Evolutionary conservation across 2,888 invertebrate genomes (phyloP).

Genomic region (Crematogaster levior): DNA sequence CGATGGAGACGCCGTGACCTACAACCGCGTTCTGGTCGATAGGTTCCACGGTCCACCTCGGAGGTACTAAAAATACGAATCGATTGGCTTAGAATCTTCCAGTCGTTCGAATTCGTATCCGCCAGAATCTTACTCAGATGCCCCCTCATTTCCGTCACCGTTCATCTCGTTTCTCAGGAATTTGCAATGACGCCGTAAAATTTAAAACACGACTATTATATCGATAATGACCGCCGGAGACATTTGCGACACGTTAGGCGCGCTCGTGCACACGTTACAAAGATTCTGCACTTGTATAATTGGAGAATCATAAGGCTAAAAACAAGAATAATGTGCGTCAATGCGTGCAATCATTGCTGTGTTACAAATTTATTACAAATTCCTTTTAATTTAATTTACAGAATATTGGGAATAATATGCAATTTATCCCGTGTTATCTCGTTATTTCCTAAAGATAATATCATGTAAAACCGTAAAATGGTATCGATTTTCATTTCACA

Average conservation of each 20-base stretch:
- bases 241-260: background rate
- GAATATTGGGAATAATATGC: conserved; percentile 23
- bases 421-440: background rate
- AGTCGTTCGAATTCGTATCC: conserved; percentile 31
- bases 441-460: conserved; percentile 27
- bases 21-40: conserved; percentile 91
- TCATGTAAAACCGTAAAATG: conserved; percentile 30
- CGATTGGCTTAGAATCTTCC: conserved; percentile 75
- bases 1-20: conserved; percentile 89
- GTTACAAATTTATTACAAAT: conserved; percentile 20
- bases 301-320: background rate
- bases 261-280: background rate
- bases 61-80: conserved; percentile 89
- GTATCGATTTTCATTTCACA: conserved; percentile 38
- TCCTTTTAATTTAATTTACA: conserved; percentile 12
- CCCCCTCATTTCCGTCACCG: conserved; percentile 39
- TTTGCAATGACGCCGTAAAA: background rate
- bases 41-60: conserved; percentile 91
- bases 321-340: background rate
- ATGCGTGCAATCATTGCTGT: background rate
- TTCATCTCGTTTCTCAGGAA: background rate
- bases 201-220: background rate
- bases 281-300: background rate
- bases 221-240: background rate
- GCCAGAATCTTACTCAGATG: conserved; percentile 30